Evolutionary conservation across 2,113 vertebrate species (phyloP).

Genomic region (Tetrao urogallus): DNA sequence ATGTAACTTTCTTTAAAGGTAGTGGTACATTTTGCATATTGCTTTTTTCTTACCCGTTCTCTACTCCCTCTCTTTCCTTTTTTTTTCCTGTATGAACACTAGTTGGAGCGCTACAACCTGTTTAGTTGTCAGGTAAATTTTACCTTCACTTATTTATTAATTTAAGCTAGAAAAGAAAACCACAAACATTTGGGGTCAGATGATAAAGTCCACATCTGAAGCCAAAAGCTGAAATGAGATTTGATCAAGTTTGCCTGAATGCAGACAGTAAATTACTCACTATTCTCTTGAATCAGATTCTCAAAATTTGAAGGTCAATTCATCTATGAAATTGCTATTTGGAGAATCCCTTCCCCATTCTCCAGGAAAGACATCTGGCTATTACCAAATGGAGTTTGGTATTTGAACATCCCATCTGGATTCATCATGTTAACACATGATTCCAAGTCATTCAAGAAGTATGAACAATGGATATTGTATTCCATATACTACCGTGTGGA

Average conservation of each 20-base stretch:
- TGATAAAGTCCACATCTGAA: neutral
- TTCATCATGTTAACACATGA: constrained; percentile 64
- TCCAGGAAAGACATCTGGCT: constrained; percentile 59
- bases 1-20: neutral
- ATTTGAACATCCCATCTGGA: constrained; percentile 67
- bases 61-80: neutral
- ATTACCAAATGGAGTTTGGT: constrained; percentile 44
- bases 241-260: neutral
- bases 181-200: neutral
- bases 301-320: constrained; percentile 1
- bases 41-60: neutral
- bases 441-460: constrained; percentile 60
- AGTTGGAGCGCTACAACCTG: neutral
- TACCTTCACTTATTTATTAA: neutral
- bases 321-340: constrained; percentile 5
- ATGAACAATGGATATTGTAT: constrained; percentile 68
- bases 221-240: neutral
- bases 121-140: neutral
- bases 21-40: neutral
- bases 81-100: neutral
- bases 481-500: constrained; percentile 34
- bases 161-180: neutral
- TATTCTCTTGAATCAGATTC: neutral
- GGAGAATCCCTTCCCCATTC: constrained; percentile 9
- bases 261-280: neutral